Percentiles rank a stretch among this genome's conserved stretches.
Evolutionary conservation across 2,113 vertebrate genomes (phyloP).

Genomic region (Callopanchax toddi): DNA sequence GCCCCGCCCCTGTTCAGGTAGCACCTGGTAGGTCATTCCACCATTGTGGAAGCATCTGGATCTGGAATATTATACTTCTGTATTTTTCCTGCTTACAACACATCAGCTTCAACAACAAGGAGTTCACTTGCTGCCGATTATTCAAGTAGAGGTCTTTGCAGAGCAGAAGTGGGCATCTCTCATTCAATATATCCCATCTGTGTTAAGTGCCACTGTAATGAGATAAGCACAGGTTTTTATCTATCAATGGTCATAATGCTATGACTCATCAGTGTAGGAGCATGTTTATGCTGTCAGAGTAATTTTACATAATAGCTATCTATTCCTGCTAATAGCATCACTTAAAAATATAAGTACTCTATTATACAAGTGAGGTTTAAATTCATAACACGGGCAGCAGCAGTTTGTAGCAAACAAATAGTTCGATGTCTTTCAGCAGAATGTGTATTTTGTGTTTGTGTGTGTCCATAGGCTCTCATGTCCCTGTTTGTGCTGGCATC

Average conservation of each 20-base stretch:
- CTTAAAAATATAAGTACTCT: neutral
- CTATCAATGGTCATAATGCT: neutral
- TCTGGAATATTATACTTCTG: too few species aligned
- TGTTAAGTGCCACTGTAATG: neutral
- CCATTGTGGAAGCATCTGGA: too few species aligned
- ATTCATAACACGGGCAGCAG: neutral
- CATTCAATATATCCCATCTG: neutral
- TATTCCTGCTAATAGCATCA: neutral
- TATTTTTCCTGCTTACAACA: neutral
- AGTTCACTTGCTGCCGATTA: neutral
- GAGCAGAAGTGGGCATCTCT: neutral
- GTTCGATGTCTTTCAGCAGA: too few species aligned
- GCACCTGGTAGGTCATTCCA: too few species aligned
- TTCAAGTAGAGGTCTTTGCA: neutral
- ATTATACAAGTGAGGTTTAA: neutral
- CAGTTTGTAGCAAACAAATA: neutral
- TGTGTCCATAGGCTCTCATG: conserved; percentile 85
- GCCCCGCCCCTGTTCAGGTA: too few species aligned
- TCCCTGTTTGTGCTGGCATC: conserved; percentile 92
- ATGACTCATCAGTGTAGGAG: neutral
- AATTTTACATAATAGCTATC: neutral
- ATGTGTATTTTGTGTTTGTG: neutral
- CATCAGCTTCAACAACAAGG: neutral
- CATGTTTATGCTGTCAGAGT: neutral
- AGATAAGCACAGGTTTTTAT: neutral